Evolutionary conservation across 2,888 invertebrate species (phyloP), one percentile per base, ranked within the genome.

Genomic region (Oscheius sp.): DNA sequence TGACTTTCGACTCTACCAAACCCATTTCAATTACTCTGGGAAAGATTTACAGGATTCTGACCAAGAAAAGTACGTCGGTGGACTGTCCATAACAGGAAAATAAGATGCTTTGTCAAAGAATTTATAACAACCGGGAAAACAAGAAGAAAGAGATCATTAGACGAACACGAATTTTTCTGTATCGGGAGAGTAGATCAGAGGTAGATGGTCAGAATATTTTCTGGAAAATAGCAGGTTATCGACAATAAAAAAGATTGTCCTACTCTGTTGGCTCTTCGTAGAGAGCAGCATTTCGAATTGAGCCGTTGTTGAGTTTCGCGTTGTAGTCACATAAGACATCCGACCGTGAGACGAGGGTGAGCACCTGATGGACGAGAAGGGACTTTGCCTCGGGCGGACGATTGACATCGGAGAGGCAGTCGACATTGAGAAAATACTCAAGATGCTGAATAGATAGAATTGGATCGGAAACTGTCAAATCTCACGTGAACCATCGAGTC

Each of bases 1-100:
- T 75, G 6, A 79, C 82, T 76, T 78, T 80, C 16, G 82, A 80
- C 13, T 72, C 74, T 16, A 80, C 74, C 13, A 53, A 55, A 56
- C 82, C 80, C 82, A 82, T 82, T 49, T n/a, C 9, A 13, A 12
- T 18, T 45, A 61, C 18, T 5, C n/a, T 61, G 23, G 16, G 29
- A 35, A 35, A 9, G 35, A 35, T 13, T 35, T 13, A n/a, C 7
- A 2, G 9, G 2, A 23, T 9, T 23, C n/a, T 43, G n/a, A 35
- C 16, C 2, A 5, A 58, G 35, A 12, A 35, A 61, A 61, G 27
- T 35, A 13, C 13, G 55, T 25, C 16, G 23, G 23, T 3, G 35
- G 35, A 35, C 35, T 35, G 21, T 25, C 12, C 25, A 55, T 55
- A 55, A 16, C 13, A 55, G 5, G 21, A 25, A 6, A 55, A 13